A percentile compares a stretch with the other conserved stretches of the same genome.
Evolutionary conservation across 2,113 vertebrate genomes (phyloP).

Genomic region (Halichoerus grypus): DNA sequence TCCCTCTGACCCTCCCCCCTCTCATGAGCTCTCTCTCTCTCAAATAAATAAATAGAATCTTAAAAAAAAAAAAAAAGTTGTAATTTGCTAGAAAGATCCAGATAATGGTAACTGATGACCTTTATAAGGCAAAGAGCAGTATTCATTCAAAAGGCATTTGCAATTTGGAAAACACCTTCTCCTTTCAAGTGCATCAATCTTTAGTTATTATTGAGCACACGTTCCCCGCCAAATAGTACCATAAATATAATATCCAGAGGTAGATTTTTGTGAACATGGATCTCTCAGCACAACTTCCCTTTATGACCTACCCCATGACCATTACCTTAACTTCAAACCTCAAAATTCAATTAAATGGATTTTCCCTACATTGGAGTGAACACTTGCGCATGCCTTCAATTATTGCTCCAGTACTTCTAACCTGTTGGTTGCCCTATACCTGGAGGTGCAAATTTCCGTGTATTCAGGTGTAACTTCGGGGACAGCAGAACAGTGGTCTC

Average conservation of each 20-base stretch:
- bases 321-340: background rate
- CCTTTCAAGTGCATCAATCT: background rate
- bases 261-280: background rate
- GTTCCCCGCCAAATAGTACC: background rate
- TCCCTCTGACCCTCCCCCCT: no score
- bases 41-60: no score
- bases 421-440: background rate
- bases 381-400: background rate
- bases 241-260: background rate
- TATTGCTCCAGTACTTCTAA: background rate
- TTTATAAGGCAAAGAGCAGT: background rate
- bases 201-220: background rate
- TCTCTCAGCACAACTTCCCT: background rate
- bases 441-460: background rate
- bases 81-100: background rate
- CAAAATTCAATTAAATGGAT: background rate
- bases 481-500: background rate
- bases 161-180: background rate
- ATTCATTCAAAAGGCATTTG: background rate
- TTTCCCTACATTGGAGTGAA: background rate
- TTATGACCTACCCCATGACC: background rate
- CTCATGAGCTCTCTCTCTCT: no score
- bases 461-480: background rate
- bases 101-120: background rate
- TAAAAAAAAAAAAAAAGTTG: no score